Base-by-base conservation (phyloP, 2,888 invertebrate species). In the Diaprepes abbreviatus region DNA sequence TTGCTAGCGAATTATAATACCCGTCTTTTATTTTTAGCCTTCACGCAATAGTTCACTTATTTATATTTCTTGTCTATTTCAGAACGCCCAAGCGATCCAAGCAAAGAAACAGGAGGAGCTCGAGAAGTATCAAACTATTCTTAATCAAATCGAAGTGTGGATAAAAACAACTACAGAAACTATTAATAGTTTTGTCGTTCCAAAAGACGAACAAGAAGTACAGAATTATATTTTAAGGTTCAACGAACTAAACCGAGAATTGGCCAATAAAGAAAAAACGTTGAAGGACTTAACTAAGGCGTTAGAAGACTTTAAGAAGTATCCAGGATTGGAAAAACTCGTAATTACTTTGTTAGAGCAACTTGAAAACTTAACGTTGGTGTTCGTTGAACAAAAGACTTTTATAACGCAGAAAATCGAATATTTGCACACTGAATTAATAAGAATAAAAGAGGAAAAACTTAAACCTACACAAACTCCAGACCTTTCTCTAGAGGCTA, bases 301-400 rank as follows among this genome's bases (percentile, higher is more conserved):
- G 36, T 88, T 88, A 38, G 85, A 85, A 50, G 80, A 85, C 24
- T 83, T 89, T 62, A 82, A 85, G 65, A 81, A 84, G 14, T 79
- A 83, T 73, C 82, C 85, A 1, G 87, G 88, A 73, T 82, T 88
- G 1, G 79, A 84, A 52, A 80, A 83, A 4, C 77, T 89, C 52
- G 86, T 87, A 1, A 78, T 79, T 35, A 79, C 81, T 12, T 84
- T 91, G 74, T 84, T 85, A 75, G 84, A 87, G 66, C 90, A 91
- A 77, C 81, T 92, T 74, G 85, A 84, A 75, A 83, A 84, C 33
- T 86, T 90, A 75, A 87, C 87, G 35, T 84, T 85, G 64, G 83
- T 90, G 33, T 86, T 92, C 76, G 85, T 86, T 35, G 89, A 91
- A 81, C 90, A 91, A 70, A 89, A 87, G 76, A 85, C 85, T 76